phyloP scores from a whole-genome alignment of 2,113 vertebrate genomes.

The Rhynchopsitta pachyrhyncha region DNA sequence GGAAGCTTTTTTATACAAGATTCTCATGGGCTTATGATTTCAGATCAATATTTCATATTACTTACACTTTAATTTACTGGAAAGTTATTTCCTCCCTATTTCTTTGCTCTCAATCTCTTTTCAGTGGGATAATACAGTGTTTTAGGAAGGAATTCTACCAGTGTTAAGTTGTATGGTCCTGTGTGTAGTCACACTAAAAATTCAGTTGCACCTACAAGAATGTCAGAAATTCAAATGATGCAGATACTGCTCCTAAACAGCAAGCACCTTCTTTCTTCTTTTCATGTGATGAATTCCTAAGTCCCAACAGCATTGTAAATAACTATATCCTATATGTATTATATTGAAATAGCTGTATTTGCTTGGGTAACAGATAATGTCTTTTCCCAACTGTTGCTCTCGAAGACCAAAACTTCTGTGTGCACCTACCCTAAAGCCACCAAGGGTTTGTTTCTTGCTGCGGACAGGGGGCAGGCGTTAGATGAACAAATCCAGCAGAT shows the following conservation, averaged over 20 bases:
- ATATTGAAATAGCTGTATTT: background rate
- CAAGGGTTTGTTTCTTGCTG: accelerated
- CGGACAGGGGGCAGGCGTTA: background rate
- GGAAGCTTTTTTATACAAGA: background rate
- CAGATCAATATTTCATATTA: constrained; percentile 24
- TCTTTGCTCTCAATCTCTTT: background rate
- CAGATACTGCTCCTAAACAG: background rate
- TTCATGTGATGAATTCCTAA: background rate
- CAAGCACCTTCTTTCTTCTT: background rate
- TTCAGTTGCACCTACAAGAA: background rate
- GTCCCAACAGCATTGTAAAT: background rate
- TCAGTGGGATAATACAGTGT: background rate
- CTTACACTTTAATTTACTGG: background rate
- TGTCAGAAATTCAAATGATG: background rate
- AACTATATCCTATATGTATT: background rate
- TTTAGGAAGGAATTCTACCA: background rate
- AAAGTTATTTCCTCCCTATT: background rate
- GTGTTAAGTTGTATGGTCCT: background rate
- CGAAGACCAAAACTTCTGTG: background rate
- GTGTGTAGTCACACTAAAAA: background rate
- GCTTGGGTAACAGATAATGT: background rate
- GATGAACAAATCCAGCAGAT: background rate
- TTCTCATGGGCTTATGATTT: background rate
- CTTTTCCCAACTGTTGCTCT: background rate
- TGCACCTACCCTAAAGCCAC: background rate